Evolutionary conservation across 1,140 invertebrate genomes (phyloP).

Genomic region (Anastrepha ludens): DNA sequence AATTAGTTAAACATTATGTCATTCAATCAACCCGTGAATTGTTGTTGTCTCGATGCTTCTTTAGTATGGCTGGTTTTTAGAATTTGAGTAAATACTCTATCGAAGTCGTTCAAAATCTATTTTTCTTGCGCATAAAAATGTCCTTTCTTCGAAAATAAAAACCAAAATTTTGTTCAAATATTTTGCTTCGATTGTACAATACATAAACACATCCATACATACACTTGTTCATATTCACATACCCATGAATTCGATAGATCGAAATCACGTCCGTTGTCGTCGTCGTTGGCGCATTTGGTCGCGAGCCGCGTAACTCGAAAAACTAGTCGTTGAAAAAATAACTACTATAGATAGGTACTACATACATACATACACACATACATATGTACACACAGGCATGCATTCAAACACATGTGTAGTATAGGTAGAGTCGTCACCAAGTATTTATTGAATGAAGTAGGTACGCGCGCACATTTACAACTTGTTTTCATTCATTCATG

Average conservation of each 20-base stretch:
- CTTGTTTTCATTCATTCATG: slow-evolving; percentile 48
- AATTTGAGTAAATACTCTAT: too few relatives aligned
- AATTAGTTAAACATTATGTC: slow-evolving; percentile 9
- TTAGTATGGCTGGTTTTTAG: too few relatives aligned
- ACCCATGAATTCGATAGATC: slow-evolving; percentile 6
- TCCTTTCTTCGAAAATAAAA: too few relatives aligned
- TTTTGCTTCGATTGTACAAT: too few relatives aligned
- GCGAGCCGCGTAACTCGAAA: slow-evolving; percentile 46
- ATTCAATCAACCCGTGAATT: not conserved
- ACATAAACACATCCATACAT: too few relatives aligned
- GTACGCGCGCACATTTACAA: slow-evolving; percentile 48
- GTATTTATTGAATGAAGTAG: slow-evolving; percentile 50
- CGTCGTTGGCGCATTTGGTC: slow-evolving; percentile 33
- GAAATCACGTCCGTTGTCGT: slow-evolving; percentile 45
- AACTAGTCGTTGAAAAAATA: slow-evolving; percentile 49
- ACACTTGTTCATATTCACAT: slow-evolving; percentile 11
- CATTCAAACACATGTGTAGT: not conserved
- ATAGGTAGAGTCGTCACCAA: not conserved
- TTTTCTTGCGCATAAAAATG: too few relatives aligned
- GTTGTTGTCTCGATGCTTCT: not conserved
- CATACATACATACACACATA: not conserved
- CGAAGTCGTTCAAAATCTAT: too few relatives aligned
- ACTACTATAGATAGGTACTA: not conserved
- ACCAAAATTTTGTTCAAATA: too few relatives aligned
- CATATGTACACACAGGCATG: not conserved